Evolutionary conservation across 2,113 vertebrate species (phyloP).

Genomic region (Merops nubicus): DNA sequence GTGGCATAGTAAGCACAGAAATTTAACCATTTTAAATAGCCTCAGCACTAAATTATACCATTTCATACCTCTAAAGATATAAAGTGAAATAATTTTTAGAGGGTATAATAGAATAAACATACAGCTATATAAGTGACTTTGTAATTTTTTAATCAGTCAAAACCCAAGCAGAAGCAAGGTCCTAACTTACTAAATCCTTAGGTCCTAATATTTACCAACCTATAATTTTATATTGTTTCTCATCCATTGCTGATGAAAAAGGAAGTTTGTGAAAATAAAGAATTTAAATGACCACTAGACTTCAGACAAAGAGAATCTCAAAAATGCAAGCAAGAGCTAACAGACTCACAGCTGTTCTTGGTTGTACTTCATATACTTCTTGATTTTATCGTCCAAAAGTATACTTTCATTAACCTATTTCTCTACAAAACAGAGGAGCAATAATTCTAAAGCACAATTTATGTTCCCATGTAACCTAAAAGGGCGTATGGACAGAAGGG

Average conservation of each 20-base stretch:
- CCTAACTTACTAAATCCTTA: background rate
- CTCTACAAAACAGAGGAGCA: background rate
- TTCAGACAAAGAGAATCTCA: background rate
- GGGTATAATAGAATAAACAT: background rate
- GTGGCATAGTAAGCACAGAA: background rate
- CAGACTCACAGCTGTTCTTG: background rate
- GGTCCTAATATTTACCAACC: background rate
- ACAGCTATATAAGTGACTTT: background rate
- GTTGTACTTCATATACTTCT: background rate
- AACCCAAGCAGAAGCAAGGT: background rate
- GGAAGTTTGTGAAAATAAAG: background rate
- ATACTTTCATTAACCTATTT: slow-evolving; percentile 6
- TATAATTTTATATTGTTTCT: background rate
- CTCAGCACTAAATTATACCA: background rate
- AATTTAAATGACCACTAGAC: background rate
- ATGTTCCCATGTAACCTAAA: background rate
- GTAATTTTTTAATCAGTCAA: background rate
- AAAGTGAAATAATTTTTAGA: background rate
- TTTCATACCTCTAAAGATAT: background rate
- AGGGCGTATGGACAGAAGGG: slow-evolving; percentile 28
- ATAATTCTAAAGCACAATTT: background rate
- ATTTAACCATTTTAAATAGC: background rate
- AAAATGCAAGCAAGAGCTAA: background rate
- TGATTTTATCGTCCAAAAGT: background rate
- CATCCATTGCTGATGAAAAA: background rate